Evolutionary conservation across 2,888 invertebrate species (phyloP).

Genomic region (Palloptera scutellata): DNA sequence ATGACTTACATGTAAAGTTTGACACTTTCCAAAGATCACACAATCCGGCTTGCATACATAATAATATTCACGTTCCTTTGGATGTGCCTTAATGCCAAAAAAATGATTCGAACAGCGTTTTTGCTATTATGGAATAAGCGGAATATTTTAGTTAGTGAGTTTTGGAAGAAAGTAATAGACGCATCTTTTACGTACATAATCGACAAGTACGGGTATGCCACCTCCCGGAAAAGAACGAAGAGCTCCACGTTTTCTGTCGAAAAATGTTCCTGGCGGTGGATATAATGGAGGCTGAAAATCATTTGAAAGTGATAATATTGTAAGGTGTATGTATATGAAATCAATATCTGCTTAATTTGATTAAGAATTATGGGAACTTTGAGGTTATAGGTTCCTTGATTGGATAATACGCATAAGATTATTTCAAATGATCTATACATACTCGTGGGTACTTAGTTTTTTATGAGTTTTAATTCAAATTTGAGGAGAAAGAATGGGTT

Average conservation of each 20-base stretch:
- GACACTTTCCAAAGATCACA: slow-evolving; percentile 63
- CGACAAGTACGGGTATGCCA: slow-evolving; percentile 59
- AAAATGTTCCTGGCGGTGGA: slow-evolving; percentile 49
- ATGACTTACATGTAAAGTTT: slow-evolving; percentile 52
- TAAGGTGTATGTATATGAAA: not conserved
- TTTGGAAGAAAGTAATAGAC: not conserved
- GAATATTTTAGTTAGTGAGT: not conserved
- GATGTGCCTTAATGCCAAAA: slow-evolving; percentile 60
- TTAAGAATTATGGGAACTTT: no score
- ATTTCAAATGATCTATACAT: no score
- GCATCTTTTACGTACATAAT: slow-evolving; percentile 52
- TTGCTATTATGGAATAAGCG: slow-evolving; percentile 43
- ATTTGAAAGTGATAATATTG: not conserved
- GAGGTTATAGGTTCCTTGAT: not conserved
- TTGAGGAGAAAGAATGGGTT: no score
- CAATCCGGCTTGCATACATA: slow-evolving; percentile 63
- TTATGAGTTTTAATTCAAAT: no score
- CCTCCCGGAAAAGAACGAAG: slow-evolving; percentile 62
- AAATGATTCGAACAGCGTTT: slow-evolving; percentile 60
- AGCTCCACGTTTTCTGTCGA: slow-evolving; percentile 51
- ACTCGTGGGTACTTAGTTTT: no score
- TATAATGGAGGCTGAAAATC: slow-evolving; percentile 18
- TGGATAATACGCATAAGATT: not conserved
- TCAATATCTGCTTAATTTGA: no score
- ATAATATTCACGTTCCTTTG: slow-evolving; percentile 62